phyloP scores from a whole-genome alignment of 2,888 invertebrate genomes.

The Erpobdella octoculata region DNA sequence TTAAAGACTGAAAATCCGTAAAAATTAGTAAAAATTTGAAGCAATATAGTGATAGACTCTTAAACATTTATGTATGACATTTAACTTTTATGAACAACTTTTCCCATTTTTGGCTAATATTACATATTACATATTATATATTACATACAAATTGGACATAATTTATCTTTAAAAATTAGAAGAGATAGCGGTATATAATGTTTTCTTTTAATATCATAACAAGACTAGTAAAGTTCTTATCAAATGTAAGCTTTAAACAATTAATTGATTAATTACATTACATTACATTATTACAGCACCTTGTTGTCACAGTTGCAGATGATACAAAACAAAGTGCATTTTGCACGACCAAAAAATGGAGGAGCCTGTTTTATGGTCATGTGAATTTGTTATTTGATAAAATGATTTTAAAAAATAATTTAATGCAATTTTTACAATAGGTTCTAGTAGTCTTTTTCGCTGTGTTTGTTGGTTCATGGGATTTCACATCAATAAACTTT shows the following conservation, averaged over 20 bases:
- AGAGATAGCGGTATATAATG: no score
- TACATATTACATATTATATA: no score
- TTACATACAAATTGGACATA: no score
- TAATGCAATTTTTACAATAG: conserved; percentile 27
- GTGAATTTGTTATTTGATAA: neutral
- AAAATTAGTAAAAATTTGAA: no score
- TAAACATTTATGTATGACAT: no score
- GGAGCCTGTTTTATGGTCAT: conserved; percentile 8
- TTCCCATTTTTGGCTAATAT: no score
- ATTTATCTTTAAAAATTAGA: no score
- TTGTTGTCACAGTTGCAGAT: neutral
- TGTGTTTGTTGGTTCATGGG: conserved; percentile 50
- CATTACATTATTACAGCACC: neutral
- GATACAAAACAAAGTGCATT: neutral
- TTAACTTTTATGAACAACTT: no score
- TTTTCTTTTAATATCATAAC: no score
- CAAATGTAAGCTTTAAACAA: neutral
- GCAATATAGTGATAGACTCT: no score
- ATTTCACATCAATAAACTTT: conserved; percentile 39
- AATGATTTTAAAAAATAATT: neutral
- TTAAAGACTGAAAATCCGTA: no score
- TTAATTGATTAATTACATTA: neutral
- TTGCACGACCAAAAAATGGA: neutral
- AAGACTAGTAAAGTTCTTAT: no score
- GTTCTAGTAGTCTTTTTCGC: conserved; percentile 40